Base-by-base conservation (phyloP, 1,140 invertebrate genomes). In the Trichonephila inaurata region DNA sequence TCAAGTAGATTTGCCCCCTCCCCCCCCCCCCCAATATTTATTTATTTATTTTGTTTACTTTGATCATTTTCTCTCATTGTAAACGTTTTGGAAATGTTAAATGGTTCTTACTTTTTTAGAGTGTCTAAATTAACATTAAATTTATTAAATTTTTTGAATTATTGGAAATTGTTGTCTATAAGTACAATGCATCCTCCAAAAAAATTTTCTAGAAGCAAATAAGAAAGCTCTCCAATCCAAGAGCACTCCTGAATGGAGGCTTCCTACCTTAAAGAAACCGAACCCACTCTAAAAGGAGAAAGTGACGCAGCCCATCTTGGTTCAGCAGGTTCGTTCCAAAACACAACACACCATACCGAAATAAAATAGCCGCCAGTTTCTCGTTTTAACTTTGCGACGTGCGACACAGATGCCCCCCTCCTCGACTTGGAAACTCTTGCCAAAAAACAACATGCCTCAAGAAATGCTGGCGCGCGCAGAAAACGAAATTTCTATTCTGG, bases 221-320 rank as follows among this genome's bases (percentile, higher is more conserved):
- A 51, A 51, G 51, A 51, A 51, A 51, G 4, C 44, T 51, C 8
- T 51, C 44, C 44, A 51, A 51, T 51, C 44, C 44, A 8, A 51
- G 7, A 51, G 51, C 51, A 8, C 51, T 51, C 51, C 51, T 51
- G 51, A 51, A 51, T 51, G 51, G 10, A 51, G 7, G 51, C 51
- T 51, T 51, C 51, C 21, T 62, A 82, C 77, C 72, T 40, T 83
- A 82, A 82, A 69, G 91, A 83, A 85, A 91, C 89, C 89, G 44
- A 28, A 92, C 44, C 82, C 60, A 60, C 82, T 92, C 91, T 85
- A 92, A 92, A 92, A 92, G 91, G 91, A 92, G 91, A 92, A 92
- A 92, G 60, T 92, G 91, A 92, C 89, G 89, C 69, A 91, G 64
- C 64, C 83, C 21, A 60, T 60, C 51, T 61, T 85, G 58, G 44